Evolutionary conservation across 2,113 vertebrate genomes (phyloP).

Genomic region (Dromiciops gliroides): DNA sequence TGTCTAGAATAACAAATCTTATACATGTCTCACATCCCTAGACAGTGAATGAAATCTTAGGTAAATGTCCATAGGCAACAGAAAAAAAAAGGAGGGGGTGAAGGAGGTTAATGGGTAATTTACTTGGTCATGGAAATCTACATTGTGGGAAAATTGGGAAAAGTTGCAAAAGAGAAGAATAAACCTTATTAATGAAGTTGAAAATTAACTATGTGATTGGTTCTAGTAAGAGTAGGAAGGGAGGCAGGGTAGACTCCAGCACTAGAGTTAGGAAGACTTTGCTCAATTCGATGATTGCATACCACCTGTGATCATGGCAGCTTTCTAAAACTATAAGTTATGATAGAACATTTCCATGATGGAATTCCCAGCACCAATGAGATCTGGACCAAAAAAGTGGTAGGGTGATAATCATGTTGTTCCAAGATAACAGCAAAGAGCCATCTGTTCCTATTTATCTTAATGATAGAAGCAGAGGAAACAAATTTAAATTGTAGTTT

Average conservation of each 20-base stretch:
- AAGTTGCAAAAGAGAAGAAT: not conserved
- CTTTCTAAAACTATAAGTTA: not conserved
- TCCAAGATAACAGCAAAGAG: not conserved
- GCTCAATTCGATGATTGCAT: not conserved
- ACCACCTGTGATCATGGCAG: not conserved
- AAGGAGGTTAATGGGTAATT: not conserved
- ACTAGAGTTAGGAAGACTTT: not conserved
- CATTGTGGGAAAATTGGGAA: not conserved
- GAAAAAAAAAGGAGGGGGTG: not conserved
- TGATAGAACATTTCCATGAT: not conserved
- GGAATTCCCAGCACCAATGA: not conserved
- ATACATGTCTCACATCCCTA: constrained; percentile 4
- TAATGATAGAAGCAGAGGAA: not conserved
- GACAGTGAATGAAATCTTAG: constrained; percentile 16
- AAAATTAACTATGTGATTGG: not conserved
- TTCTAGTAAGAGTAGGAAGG: not conserved
- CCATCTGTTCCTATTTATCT: not conserved
- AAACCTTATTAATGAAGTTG: not conserved
- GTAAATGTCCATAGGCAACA: constrained; percentile 5
- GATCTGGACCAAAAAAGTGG: not conserved
- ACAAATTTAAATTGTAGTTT: not conserved
- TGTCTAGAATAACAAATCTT: constrained; percentile 38
- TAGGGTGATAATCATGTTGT: not conserved
- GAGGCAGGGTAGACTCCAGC: not conserved
- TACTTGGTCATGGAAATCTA: not conserved